Conservation (phyloP, 2,888 invertebrate species). For the Dasypolia templi region DNA sequence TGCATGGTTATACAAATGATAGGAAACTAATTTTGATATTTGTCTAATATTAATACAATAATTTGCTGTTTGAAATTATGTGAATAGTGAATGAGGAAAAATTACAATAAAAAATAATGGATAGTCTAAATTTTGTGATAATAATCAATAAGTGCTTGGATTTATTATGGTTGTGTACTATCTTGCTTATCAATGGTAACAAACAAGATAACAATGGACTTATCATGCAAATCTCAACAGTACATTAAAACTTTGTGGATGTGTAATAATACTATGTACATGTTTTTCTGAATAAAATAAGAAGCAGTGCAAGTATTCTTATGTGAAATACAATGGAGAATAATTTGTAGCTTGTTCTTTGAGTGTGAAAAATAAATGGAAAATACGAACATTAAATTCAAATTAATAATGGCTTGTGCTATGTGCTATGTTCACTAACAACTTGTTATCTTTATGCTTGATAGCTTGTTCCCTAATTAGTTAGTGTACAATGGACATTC, state of each 20-base stretch:
- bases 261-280: not conserved
- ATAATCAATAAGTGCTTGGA: slow-evolving; percentile 21
- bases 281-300: not conserved
- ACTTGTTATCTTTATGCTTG: not conserved
- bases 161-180: slow-evolving; percentile 5
- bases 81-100: not conserved
- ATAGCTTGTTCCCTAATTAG: not conserved
- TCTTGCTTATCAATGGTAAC: slow-evolving; percentile 30
- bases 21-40: slow-evolving; percentile 4
- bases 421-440: not conserved
- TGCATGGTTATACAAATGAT: slow-evolving; percentile 10
- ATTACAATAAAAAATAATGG: not conserved
- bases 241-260: slow-evolving; percentile 2
- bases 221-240: slow-evolving; percentile 14
- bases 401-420: not conserved
- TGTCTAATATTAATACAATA: not conserved
- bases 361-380: not conserved
- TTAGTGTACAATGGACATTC: slow-evolving; percentile 12
- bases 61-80: not conserved
- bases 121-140: not conserved
- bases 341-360: not conserved
- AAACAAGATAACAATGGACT: slow-evolving; percentile 16
- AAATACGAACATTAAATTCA: not conserved
- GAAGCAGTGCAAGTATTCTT: not conserved
- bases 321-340: not conserved